Evolutionary conservation across 2,113 vertebrate species (phyloP).

Genomic region (Xerus inauris): DNA sequence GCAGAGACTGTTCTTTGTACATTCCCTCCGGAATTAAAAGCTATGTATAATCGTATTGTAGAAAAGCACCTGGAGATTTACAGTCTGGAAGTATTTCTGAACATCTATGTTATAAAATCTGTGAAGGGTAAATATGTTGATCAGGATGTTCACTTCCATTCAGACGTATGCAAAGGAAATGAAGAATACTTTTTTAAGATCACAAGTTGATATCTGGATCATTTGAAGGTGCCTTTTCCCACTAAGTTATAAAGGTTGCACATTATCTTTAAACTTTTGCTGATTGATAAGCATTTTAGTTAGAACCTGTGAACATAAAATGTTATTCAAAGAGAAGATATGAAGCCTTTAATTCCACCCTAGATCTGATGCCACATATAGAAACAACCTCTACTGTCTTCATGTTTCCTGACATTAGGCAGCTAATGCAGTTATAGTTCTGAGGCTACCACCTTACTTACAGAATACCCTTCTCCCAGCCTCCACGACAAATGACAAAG

Average conservation of each 20-base stretch:
- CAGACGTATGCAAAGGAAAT: slow-evolving; percentile 47
- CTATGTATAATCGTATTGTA: slow-evolving; percentile 82
- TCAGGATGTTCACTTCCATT: slow-evolving; percentile 70
- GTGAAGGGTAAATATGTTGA: slow-evolving; percentile 82
- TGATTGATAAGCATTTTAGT: slow-evolving; percentile 31
- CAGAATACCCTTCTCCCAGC: slow-evolving; percentile 21
- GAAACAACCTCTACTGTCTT: background rate
- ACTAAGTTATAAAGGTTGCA: slow-evolving; percentile 42
- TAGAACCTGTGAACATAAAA: background rate
- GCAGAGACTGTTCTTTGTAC: slow-evolving; percentile 68
- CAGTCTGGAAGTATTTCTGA: slow-evolving; percentile 83
- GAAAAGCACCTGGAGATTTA: slow-evolving; percentile 81
- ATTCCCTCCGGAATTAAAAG: slow-evolving; percentile 80
- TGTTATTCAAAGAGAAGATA: slow-evolving; percentile 23
- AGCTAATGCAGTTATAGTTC: background rate
- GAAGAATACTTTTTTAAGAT: background rate
- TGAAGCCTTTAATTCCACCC: slow-evolving; percentile 35
- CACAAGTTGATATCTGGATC: slow-evolving; percentile 24
- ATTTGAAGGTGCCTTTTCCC: slow-evolving; percentile 54
- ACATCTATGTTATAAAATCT: slow-evolving; percentile 84
- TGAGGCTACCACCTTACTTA: background rate
- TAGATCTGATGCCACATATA: background rate
- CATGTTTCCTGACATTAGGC: background rate
- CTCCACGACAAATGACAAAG: background rate
- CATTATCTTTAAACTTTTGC: background rate